phyloP scores from a whole-genome alignment of 2,888 invertebrate species.

The Synergus japonicus region DNA sequence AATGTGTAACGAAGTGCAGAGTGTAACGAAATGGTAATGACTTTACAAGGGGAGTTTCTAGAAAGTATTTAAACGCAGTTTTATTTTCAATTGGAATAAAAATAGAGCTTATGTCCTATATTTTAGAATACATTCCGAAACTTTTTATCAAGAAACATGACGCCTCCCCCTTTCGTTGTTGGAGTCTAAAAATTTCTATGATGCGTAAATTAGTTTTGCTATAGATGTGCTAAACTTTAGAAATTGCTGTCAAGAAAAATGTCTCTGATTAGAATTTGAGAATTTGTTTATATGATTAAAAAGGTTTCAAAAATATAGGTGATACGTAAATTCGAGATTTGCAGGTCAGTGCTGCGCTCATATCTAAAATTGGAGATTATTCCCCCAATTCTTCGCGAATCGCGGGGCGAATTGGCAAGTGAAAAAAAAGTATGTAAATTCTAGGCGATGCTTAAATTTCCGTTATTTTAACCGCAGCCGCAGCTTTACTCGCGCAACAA shows the following conservation, averaged over 20 bases:
- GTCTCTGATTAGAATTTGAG: too few relatives aligned
- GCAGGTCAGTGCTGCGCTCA: too few relatives aligned
- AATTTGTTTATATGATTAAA: too few relatives aligned
- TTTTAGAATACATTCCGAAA: too few relatives aligned
- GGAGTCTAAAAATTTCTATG: too few relatives aligned
- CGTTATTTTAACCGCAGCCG: slow-evolving; percentile 76
- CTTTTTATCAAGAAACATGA: too few relatives aligned
- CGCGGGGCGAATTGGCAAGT: slow-evolving; percentile 43
- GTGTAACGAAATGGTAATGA: neutral
- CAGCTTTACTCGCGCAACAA: slow-evolving; percentile 75
- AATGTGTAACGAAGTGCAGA: neutral
- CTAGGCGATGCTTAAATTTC: slow-evolving; percentile 69
- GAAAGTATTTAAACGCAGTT: neutral
- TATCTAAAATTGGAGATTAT: neutral
- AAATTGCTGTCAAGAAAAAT: too few relatives aligned
- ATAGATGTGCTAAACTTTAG: too few relatives aligned
- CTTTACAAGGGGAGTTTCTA: neutral
- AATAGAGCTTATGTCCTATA: neutral
- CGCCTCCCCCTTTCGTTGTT: too few relatives aligned
- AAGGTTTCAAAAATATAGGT: too few relatives aligned
- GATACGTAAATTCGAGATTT: too few relatives aligned
- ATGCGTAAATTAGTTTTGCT: too few relatives aligned
- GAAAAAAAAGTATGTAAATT: slow-evolving; percentile 57
- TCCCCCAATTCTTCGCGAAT: neutral
- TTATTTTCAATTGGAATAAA: neutral